These are phyloP conservation scores for Mellilla xanthometata DNA, from an alignment of 2,888 invertebrate species.

Conservation along the genomic window DNA sequence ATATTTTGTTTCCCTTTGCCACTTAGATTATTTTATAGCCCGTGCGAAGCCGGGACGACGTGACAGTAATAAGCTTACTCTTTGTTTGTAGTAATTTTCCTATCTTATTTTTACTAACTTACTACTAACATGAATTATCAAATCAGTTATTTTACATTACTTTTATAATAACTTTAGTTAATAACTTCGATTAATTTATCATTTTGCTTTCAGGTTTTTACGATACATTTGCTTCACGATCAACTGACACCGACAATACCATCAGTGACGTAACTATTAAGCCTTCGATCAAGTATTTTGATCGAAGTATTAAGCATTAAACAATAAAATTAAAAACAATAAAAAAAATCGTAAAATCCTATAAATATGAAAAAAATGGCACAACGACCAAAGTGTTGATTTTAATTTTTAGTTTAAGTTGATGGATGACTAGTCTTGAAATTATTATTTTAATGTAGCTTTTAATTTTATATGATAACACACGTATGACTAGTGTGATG, in stretches of 20 bases:
- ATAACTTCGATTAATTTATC: not conserved
- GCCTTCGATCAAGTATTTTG: too few relatives aligned
- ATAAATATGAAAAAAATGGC: conserved; percentile 77
- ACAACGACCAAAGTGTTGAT: conserved; percentile 79
- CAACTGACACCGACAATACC: conserved; percentile 78
- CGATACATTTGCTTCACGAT: conserved; percentile 42
- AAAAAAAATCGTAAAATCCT: conserved; percentile 75
- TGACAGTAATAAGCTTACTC: too few relatives aligned
- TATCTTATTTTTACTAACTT: too few relatives aligned
- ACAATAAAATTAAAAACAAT: conserved; percentile 47
- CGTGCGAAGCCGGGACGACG: too few relatives aligned
- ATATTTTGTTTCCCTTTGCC: too few relatives aligned
- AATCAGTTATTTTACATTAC: too few relatives aligned
- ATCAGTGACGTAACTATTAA: conserved; percentile 62
- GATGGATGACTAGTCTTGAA: conserved; percentile 60
- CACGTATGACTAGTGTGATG: conserved; percentile 10
- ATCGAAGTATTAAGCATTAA: conserved; percentile 33
- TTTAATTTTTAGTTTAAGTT: conserved; percentile 53
- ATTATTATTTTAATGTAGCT: conserved; percentile 35
- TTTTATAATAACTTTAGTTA: not conserved
- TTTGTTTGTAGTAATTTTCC: too few relatives aligned
- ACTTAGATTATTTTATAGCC: too few relatives aligned
- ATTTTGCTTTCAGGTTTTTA: conserved; percentile 45
- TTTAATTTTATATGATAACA: conserved; percentile 18
- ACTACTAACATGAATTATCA: too few relatives aligned